Evolutionary conservation across 1,140 invertebrate species (phyloP).

Genomic region (Bursaphelenchus mucronatus): DNA sequence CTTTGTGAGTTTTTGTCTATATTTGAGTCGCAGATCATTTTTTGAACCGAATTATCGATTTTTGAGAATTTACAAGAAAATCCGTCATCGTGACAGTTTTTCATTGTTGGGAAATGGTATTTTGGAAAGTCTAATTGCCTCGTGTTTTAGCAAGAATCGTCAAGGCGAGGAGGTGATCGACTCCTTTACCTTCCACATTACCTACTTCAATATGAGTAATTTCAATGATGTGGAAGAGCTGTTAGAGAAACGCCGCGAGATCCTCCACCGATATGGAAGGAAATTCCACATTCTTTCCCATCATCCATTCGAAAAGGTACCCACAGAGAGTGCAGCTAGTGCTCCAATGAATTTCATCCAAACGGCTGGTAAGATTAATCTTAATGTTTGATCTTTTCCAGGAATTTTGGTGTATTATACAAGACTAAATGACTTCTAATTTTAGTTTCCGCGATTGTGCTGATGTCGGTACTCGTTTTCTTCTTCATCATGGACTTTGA

Average conservation of each 20-base stretch:
- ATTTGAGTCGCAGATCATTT: not conserved
- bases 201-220: conserved; percentile 52
- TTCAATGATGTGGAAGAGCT: conserved; percentile 52
- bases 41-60: not conserved
- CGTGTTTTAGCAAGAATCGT: conserved; percentile 37
- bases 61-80: not conserved
- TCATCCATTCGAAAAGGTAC: conserved; percentile 56
- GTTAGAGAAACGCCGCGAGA: conserved; percentile 34
- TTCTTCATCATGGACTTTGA: conserved; percentile 52
- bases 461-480: conserved; percentile 55
- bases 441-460: conserved; percentile 50
- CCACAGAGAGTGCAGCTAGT: conserved; percentile 53
- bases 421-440: conserved; percentile 17
- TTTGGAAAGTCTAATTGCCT: too few species aligned
- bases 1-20: conserved; percentile 34
- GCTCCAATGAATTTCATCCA: conserved; percentile 55
- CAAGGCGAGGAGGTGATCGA: conserved; percentile 46
- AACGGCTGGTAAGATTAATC: conserved; percentile 37
- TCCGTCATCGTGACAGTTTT: too few species aligned
- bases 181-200: conserved; percentile 51
- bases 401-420: conserved; percentile 2
- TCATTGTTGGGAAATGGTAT: not conserved
- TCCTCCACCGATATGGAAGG: conserved; percentile 37
- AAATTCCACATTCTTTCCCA: conserved; percentile 46
- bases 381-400: not conserved